Evolutionary conservation across 64 coral and sea anemone species (phyloP).

Genomic region (Stichodactyla helianthus): DNA sequence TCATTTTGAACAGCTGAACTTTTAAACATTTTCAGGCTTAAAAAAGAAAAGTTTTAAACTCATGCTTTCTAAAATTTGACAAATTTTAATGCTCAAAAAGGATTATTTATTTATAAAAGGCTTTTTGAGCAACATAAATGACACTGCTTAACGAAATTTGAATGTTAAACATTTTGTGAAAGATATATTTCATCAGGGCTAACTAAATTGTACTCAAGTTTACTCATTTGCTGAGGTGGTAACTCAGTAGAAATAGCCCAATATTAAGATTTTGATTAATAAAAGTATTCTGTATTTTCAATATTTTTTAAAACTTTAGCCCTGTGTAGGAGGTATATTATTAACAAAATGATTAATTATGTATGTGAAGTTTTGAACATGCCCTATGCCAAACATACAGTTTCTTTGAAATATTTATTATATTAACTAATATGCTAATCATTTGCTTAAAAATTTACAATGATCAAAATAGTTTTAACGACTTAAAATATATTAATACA

Average conservation of each 20-base stretch:
- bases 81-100: neutral
- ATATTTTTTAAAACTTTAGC: neutral
- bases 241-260: neutral
- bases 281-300: neutral
- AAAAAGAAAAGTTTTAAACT: no score
- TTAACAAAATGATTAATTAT: neutral
- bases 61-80: neutral
- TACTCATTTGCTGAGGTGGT: neutral
- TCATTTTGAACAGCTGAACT: no score
- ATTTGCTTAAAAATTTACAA: neutral
- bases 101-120: neutral
- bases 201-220: neutral
- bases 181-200: conserved; percentile 11
- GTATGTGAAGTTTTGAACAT: conserved; percentile 2
- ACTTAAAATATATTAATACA: neutral
- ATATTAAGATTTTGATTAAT: neutral
- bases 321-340: conserved; percentile 10
- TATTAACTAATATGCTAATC: neutral
- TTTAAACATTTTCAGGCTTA: no score
- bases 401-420: neutral
- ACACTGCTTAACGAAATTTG: neutral
- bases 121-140: neutral
- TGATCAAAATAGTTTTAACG: neutral
- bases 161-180: neutral
- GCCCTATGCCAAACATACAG: neutral